A percentile compares a stretch with the other conserved stretches of the same genome.
Evolutionary conservation across 92 coral and sea anemone genomes (phyloP).

Genomic region (Montipora capitata): DNA sequence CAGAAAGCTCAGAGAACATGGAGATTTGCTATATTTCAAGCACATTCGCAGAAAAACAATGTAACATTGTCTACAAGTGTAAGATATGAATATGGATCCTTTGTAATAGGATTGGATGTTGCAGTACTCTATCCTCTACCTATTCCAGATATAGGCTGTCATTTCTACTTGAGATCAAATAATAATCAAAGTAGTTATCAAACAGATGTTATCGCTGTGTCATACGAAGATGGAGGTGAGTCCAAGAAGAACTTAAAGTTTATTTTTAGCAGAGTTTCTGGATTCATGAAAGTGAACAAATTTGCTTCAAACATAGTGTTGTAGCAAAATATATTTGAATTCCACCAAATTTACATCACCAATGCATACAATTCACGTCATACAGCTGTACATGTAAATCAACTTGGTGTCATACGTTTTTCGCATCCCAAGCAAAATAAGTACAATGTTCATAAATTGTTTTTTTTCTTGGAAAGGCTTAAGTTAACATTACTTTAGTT

Average conservation of each 20-base stretch:
- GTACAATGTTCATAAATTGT: no score
- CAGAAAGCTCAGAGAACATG: conserved; percentile 49
- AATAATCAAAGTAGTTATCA: conserved; percentile 47
- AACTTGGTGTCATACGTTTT: no score
- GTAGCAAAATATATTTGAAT: no score
- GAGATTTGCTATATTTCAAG: conserved; percentile 89
- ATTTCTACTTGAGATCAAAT: conserved; percentile 64
- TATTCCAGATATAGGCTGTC: conserved; percentile 2
- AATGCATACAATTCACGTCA: no score
- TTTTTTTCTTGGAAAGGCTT: no score
- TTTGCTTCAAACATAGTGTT: no score
- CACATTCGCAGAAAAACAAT: conserved; percentile 81
- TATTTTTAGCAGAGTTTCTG: no score
- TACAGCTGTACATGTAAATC: no score
- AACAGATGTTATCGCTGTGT: conserved; percentile 77
- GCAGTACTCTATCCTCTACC: conserved; percentile 75
- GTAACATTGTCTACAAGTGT: conserved; percentile 68
- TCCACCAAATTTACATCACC: no score
- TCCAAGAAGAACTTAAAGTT: neutral
- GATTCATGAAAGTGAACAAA: neutral
- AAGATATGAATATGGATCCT: conserved; percentile 38
- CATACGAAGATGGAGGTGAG: conserved; percentile 87
- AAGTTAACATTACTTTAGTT: no score
- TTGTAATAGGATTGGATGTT: conserved; percentile 77
- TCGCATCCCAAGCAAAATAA: no score